These are phyloP conservation scores for Eucera pruinosa DNA, from an alignment of 2,888 invertebrate species.

Conservation along the genomic window DNA sequence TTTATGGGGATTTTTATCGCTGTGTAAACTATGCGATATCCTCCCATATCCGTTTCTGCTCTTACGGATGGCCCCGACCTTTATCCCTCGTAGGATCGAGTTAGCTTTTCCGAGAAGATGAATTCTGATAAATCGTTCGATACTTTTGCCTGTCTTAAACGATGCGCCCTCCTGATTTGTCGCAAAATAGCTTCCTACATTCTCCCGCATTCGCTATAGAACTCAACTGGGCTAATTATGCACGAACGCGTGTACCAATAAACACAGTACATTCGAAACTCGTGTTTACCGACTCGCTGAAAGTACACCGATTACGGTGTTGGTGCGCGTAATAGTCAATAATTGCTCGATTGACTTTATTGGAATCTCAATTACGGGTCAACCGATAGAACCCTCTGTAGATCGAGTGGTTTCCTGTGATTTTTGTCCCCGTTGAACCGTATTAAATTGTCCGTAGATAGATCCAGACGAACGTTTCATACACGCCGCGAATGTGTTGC, in stretches of 20 bases:
- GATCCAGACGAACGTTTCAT: slow-evolving; percentile 7
- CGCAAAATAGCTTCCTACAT: background rate
- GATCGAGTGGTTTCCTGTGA: slow-evolving; percentile 28
- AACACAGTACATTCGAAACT: slow-evolving; percentile 8
- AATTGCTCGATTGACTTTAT: slow-evolving; percentile 50
- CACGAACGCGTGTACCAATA: background rate
- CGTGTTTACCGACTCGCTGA: slow-evolving; percentile 23
- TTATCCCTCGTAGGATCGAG: slow-evolving; percentile 71
- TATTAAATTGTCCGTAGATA: slow-evolving; percentile 43
- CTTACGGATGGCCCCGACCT: slow-evolving; percentile 69
- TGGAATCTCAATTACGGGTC: slow-evolving; percentile 36
- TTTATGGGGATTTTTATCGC: slow-evolving; percentile 82
- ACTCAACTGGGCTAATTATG: slow-evolving; percentile 3
- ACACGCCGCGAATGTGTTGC: background rate
- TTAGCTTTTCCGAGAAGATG: slow-evolving; percentile 71
- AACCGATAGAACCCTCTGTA: background rate
- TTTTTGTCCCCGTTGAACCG: slow-evolving; percentile 16
- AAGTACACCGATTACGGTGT: slow-evolving; percentile 26
- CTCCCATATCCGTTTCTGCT: slow-evolving; percentile 75
- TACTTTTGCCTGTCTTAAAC: slow-evolving; percentile 70
- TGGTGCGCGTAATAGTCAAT: slow-evolving; percentile 35
- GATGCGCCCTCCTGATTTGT: slow-evolving; percentile 42
- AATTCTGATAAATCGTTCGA: slow-evolving; percentile 76
- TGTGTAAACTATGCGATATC: slow-evolving; percentile 79
- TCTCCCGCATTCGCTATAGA: background rate